phyloP scores from a whole-genome alignment of 2,888 invertebrate genomes.

The Eilema sororculum region DNA sequence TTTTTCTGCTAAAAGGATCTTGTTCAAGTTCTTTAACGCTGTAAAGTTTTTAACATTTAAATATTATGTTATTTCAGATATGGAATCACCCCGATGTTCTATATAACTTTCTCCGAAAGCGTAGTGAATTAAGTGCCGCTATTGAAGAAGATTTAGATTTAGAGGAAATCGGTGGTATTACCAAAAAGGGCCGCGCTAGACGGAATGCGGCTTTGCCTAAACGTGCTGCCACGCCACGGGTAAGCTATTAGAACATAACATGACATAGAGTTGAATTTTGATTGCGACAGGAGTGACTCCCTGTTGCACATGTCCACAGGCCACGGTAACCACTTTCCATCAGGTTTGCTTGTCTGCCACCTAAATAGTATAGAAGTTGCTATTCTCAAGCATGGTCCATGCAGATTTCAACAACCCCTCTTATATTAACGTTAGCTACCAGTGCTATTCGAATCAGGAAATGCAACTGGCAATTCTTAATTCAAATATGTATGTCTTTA shows the following conservation, averaged over 20 bases:
- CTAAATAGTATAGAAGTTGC: not conserved
- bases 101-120: conserved; percentile 94
- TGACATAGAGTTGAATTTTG: too few species aligned
- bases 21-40: not conserved
- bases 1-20: not conserved
- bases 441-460: not conserved
- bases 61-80: conserved; percentile 83
- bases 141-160: conserved; percentile 92
- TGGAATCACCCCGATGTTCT: conserved; percentile 98
- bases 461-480: not conserved
- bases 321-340: too few species aligned
- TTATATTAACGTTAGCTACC: not conserved
- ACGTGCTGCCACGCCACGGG: conserved; percentile 67
- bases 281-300: too few species aligned
- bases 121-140: conserved; percentile 91
- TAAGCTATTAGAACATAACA: conserved; percentile 46
- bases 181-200: conserved; percentile 74
- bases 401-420: not conserved
- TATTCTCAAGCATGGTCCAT: not conserved
- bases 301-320: too few species aligned
- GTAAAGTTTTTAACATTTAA: not conserved
- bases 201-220: conserved; percentile 62
- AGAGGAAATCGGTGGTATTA: conserved; percentile 90
- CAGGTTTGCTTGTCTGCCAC: too few species aligned
- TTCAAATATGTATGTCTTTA: not conserved